Evolutionary conservation across 2,888 invertebrate genomes (phyloP).

Genomic region (Zootermopsis nevadensis): DNA sequence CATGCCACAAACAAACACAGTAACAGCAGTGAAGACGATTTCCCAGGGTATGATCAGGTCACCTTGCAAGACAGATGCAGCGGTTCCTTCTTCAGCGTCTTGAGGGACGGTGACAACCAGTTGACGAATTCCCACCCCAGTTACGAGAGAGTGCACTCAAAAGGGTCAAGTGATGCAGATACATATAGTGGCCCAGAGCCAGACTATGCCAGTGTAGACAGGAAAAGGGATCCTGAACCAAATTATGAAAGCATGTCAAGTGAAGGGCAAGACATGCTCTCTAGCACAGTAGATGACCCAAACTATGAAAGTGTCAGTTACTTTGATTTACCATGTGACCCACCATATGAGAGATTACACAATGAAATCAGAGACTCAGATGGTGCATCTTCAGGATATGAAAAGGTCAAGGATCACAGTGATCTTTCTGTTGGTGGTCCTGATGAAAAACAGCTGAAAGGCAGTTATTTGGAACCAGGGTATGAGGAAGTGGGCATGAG

Average conservation of each 20-base stretch:
- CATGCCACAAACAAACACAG: not conserved
- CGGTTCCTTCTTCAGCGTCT: not conserved
- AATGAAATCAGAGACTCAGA: constrained; percentile 54
- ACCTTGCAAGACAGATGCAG: not conserved
- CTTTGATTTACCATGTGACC: constrained; percentile 75
- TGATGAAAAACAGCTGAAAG: not conserved
- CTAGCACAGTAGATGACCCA: constrained; percentile 67
- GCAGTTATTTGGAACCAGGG: constrained; percentile 6
- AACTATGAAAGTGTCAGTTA: constrained; percentile 77
- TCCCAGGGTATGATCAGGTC: constrained; percentile 23
- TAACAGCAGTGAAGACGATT: not conserved
- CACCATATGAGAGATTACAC: constrained; percentile 75
- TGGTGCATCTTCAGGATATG: constrained; percentile 45
- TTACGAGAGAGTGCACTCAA: constrained; percentile 48
- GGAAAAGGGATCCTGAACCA: constrained; percentile 65
- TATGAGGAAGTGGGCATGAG: constrained; percentile 46
- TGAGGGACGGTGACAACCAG: not conserved
- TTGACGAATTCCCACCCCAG: constrained; percentile 37
- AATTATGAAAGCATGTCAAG: constrained; percentile 82
- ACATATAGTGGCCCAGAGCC: constrained; percentile 35
- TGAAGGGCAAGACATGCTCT: constrained; percentile 66
- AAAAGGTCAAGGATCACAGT: constrained; percentile 34
- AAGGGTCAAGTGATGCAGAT: not conserved
- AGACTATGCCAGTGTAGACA: constrained; percentile 39
- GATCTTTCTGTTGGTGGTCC: not conserved